These are phyloP conservation scores for Andricus grossulariae DNA, from an alignment of 1,140 invertebrate species.

Conservation along the genomic window DNA sequence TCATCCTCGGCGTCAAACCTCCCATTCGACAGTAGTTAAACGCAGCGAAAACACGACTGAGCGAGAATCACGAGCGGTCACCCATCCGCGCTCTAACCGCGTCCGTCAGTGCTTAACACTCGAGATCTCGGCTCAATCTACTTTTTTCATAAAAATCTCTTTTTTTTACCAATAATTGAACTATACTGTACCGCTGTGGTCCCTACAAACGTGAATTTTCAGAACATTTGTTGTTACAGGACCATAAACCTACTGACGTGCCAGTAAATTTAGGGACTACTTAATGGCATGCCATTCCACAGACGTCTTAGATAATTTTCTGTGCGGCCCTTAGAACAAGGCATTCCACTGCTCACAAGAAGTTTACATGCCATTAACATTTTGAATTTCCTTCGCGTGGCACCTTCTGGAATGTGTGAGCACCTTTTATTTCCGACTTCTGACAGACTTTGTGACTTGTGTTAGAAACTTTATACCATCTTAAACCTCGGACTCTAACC, in stretches of 20 bases:
- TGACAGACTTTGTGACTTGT: background rate
- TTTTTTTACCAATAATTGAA: no score
- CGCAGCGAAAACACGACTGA: no score
- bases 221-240: no score
- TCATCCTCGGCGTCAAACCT: no score
- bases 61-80: no score
- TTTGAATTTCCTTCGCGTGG: constrained; percentile 33
- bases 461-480: background rate
- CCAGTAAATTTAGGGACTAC: constrained; percentile 40
- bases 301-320: constrained; percentile 38
- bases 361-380: constrained; percentile 47
- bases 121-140: no score
- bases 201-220: no score
- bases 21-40: no score
- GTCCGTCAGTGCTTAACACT: no score
- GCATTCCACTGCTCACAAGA: constrained; percentile 24
- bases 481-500: background rate
- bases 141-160: no score
- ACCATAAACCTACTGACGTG: constrained; percentile 9
- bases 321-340: background rate
- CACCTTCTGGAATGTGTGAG: constrained; percentile 15
- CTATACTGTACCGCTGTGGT: no score
- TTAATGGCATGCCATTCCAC: constrained; percentile 33
- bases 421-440: constrained; percentile 9
- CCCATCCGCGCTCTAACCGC: no score